Percentiles rank a stretch among this genome's conserved stretches.
These are phyloP conservation scores for Apis cerana DNA, from an alignment of 1,140 invertebrate species.

Conservation along the genomic window DNA sequence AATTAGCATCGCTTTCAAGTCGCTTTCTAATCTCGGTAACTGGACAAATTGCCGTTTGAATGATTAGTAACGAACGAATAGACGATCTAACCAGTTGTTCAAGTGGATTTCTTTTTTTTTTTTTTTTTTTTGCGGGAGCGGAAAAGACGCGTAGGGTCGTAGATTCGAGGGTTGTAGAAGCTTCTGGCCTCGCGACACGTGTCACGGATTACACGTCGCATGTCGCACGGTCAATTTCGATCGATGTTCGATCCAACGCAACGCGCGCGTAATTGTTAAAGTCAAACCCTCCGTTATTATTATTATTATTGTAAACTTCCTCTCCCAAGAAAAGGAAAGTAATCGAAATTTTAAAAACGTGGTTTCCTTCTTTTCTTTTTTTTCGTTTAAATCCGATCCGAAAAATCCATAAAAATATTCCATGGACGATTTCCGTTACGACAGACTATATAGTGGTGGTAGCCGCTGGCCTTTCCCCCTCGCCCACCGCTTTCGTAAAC, in stretches of 20 bases:
- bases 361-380: too few species aligned
- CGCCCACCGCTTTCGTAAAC: constrained; percentile 52
- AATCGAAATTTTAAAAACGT: too few species aligned
- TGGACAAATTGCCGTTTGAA: constrained; percentile 71
- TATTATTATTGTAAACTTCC: not conserved
- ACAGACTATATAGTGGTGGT: constrained; percentile 41
- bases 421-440: constrained; percentile 24
- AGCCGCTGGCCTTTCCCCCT: not conserved
- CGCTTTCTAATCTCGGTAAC: constrained; percentile 74
- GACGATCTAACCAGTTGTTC: constrained; percentile 48
- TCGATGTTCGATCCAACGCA: constrained; percentile 66
- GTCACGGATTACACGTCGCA: constrained; percentile 73
- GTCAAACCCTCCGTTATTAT: constrained; percentile 15
- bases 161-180: constrained; percentile 31
- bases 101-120: constrained; percentile 50
- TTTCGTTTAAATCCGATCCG: not conserved
- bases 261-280: constrained; percentile 37
- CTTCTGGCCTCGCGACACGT: constrained; percentile 70
- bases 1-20: constrained; percentile 77
- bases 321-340: not conserved
- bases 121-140: constrained; percentile 43
- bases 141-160: constrained; percentile 26
- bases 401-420: not conserved
- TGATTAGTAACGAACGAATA: constrained; percentile 69
- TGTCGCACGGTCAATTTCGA: constrained; percentile 77